Percentiles rank a stretch among this genome's conserved stretches.
These are phyloP conservation scores for Lophotriccus pileatus DNA, from an alignment of 2,797 vertebrate species.

Conservation along the genomic window DNA sequence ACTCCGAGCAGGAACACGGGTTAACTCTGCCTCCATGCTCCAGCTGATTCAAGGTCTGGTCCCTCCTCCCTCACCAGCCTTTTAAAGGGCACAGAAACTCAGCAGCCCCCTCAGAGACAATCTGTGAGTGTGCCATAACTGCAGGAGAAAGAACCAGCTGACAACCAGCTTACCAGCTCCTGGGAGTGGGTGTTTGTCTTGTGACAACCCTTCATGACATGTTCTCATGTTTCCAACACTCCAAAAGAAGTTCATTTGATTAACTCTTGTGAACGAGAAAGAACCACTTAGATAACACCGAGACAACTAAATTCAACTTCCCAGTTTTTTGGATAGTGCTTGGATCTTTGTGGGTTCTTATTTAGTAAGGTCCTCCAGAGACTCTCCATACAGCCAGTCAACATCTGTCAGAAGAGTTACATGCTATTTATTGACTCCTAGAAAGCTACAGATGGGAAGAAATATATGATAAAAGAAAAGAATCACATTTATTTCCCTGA, in stretches of 20 bases:
- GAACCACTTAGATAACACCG: not conserved
- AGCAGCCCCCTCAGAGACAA: not conserved
- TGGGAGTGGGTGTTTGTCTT: not conserved
- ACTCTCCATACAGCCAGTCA: not conserved
- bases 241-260: not conserved
- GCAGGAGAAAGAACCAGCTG: not conserved
- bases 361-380: not conserved
- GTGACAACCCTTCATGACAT: not conserved
- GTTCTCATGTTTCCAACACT: not conserved
- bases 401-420: not conserved
- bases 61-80: not conserved
- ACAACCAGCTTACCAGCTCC: not conserved
- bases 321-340: not conserved
- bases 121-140: not conserved
- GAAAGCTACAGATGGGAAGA: not conserved
- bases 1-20: not conserved
- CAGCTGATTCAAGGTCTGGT: not conserved
- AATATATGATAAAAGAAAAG: not conserved
- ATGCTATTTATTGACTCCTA: not conserved
- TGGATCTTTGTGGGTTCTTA: not conserved
- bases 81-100: not conserved
- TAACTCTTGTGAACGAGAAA: not conserved
- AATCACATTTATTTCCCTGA: not conserved
- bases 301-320: not conserved
- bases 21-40: not conserved